These are phyloP conservation scores for Phortica magna DNA, from an alignment of 2,888 invertebrate genomes.

Conservation along the genomic window DNA sequence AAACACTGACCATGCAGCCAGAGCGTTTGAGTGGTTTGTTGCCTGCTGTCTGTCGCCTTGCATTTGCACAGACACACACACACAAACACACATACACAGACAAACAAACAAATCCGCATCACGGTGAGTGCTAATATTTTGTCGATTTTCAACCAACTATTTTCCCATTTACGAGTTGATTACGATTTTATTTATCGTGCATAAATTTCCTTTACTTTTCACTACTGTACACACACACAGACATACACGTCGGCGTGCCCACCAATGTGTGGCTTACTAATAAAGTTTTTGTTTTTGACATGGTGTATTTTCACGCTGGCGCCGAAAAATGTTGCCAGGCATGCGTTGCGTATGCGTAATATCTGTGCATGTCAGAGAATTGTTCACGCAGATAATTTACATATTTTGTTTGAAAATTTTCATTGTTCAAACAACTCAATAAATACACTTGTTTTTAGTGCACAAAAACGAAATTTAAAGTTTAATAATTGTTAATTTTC, in stretches of 20 bases:
- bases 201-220: slow-evolving; percentile 9
- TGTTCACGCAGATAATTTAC: neutral
- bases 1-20: neutral
- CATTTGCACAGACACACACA: neutral
- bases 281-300: slow-evolving; percentile 17
- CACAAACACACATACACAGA: no score
- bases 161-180: slow-evolving; percentile 69
- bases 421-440: neutral
- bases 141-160: slow-evolving; percentile 68
- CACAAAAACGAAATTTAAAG: no score
- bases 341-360: slow-evolving; percentile 55
- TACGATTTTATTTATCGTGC: slow-evolving; percentile 70
- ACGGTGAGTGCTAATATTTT: slow-evolving; percentile 64
- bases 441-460: no score
- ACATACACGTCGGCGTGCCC: neutral
- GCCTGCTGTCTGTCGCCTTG: slow-evolving; percentile 38
- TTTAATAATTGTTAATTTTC: no score
- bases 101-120: slow-evolving; percentile 23
- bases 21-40: slow-evolving; percentile 16
- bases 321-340: slow-evolving; percentile 8
- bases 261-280: slow-evolving; percentile 13
- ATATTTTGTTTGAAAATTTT: neutral
- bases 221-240: neutral
- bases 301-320: slow-evolving; percentile 35
- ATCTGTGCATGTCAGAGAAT: slow-evolving; percentile 33